Base-by-base conservation (phyloP, 2,113 vertebrate species). In the Poicephalus meyeri region DNA sequence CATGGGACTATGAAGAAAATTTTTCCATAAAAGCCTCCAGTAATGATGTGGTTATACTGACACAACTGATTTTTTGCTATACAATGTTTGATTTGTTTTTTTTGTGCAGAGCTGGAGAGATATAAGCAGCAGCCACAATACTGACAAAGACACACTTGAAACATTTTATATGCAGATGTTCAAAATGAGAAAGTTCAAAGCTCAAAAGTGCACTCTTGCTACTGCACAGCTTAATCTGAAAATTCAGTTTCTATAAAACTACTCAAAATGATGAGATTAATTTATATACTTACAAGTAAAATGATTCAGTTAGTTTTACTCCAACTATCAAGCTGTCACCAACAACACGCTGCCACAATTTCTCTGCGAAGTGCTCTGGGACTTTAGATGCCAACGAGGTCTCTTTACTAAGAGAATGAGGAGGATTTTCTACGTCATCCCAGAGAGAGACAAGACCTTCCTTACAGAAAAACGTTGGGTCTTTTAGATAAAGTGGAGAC, bases 361-460 rank as follows among this genome's bases (percentile, higher is more conserved):
- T 98, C 88, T 99, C 97, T 90, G 98, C 91, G 87, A 97, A 91
- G 94, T 94, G 93, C 52, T 97, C 93, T 93, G 96, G 93, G 80
- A 96, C 93, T 42, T 92, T 29, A 92, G 97, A 74, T 1, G 42
- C 60, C 29, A 94, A 79, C 53, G 91, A 42, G 61, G 81, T 76
- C 91, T 97, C 91, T 80, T 98, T 96, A 94, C 92, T 86, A 69
- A 64, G 91, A 88, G 82, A 93, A 78, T 83, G 88, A 50, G 96
- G 90, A 97, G 97, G 97, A 33, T 97, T 97, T 94, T 98, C 98
- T 86, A 95, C 92, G 28, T 98, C 97, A 96, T 99, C 99, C 99
- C 98, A 99, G 88, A 99, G 98, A 97, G 98, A 97, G 73, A 98
- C 96, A 91, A 99, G 98, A 88, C 96, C 97, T 95, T 98, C 99